A percentile compares a stretch with the other conserved stretches of the same genome.
phyloP scores from a whole-genome alignment of 2,113 vertebrate species.

The Etheostoma spectabile region DNA sequence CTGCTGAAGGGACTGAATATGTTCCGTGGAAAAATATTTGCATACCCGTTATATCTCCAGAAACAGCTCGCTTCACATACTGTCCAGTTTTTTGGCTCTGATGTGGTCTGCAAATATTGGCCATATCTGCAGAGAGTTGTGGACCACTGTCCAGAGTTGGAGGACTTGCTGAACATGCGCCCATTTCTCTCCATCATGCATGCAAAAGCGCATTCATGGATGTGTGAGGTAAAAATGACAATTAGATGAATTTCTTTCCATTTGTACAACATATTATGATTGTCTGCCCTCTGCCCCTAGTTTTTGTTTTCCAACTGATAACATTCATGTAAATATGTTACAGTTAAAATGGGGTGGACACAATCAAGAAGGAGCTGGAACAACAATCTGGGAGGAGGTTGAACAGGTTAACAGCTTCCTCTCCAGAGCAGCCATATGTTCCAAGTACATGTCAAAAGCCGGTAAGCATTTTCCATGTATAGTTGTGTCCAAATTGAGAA shows the following conservation, averaged over 20 bases:
- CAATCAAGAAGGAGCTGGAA: too few relatives aligned
- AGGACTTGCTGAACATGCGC: conserved; percentile 1
- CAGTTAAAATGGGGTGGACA: background rate
- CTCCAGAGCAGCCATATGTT: too few relatives aligned
- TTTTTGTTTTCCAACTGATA: background rate
- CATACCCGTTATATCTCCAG: background rate
- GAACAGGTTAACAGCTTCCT: too few relatives aligned
- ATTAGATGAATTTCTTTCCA: too few relatives aligned
- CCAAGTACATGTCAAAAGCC: background rate
- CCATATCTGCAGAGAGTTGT: conserved; percentile 14
- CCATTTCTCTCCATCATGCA: conserved; percentile 12
- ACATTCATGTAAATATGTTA: background rate
- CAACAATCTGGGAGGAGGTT: too few relatives aligned
- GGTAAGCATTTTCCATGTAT: background rate
- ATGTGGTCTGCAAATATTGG: conserved; percentile 17
- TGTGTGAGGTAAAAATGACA: conserved; percentile 16
- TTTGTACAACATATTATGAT: too few relatives aligned
- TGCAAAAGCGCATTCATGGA: conserved; percentile 21
- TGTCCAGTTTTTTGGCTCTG: conserved; percentile 2
- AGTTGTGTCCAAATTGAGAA: too few relatives aligned
- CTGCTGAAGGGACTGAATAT: conserved; percentile 16
- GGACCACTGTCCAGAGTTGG: background rate
- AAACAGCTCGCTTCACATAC: background rate
- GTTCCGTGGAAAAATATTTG: conserved; percentile 5
- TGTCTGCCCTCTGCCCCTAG: too few relatives aligned